Conservation (phyloP, 2,113 vertebrate genomes). For the Malurus elegans region DNA sequence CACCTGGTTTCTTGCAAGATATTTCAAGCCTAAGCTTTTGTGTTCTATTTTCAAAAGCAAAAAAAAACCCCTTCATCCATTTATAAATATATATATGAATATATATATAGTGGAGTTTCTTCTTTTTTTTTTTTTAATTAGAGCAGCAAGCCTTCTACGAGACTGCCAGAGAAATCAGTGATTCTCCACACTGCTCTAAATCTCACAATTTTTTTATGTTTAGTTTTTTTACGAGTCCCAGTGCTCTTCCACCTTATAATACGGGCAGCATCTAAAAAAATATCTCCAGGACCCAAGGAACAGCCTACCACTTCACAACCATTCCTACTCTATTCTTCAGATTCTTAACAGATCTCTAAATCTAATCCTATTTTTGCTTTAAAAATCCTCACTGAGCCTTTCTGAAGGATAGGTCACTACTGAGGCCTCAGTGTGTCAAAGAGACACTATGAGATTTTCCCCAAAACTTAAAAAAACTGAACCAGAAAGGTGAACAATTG, state of each 20-base stretch:
- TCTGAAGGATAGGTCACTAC: not conserved
- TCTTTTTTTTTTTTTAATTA: not conserved
- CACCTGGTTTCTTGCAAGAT: not conserved
- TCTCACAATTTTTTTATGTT: not conserved
- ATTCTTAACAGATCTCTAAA: not conserved
- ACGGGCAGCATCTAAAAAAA: too few species aligned
- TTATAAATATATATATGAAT: not conserved
- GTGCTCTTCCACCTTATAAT: not conserved
- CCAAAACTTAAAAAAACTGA: not conserved
- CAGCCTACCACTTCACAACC: not conserved
- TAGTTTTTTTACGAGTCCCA: not conserved
- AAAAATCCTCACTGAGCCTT: not conserved
- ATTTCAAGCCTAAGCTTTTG: not conserved
- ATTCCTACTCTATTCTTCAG: not conserved
- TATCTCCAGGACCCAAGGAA: not conserved
- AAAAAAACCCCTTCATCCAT: not conserved
- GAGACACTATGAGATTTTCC: not conserved
- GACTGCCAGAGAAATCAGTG: not conserved
- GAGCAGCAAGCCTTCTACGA: not conserved
- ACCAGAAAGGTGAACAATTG: not conserved
- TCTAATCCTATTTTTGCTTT: not conserved
- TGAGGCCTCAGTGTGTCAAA: not conserved
- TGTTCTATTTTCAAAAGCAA: not conserved
- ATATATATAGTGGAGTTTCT: accelerated
- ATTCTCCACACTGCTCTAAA: not conserved